Evolutionary conservation across 2,888 invertebrate species (phyloP).

Genomic region (Cantharis lateralis): DNA sequence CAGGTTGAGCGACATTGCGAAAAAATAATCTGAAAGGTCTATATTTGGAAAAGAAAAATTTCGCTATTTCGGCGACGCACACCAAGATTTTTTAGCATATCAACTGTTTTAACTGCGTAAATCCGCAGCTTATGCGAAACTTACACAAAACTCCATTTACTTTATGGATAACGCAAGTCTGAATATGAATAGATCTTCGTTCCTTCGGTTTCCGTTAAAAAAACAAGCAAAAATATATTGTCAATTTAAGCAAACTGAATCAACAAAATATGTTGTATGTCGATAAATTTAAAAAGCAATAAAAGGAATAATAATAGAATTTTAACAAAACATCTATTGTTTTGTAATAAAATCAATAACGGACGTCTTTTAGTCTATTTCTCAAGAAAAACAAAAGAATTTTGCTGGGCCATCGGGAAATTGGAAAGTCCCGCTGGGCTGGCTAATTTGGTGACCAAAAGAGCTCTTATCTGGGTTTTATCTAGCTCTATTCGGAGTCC

Average conservation of each 20-base stretch:
- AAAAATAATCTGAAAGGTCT: not conserved
- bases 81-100: not conserved
- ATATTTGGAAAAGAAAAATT: not conserved
- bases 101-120: not conserved
- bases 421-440: no score
- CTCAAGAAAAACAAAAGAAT: no score
- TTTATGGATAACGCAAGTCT: not conserved
- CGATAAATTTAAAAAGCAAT: not conserved
- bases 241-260: not conserved
- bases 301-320: no score
- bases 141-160: not conserved
- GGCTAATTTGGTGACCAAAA: no score
- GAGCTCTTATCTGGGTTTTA: no score
- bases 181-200: not conserved
- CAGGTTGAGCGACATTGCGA: no score
- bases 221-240: not conserved
- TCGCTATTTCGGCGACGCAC: not conserved
- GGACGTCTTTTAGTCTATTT: no score
- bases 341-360: not conserved
- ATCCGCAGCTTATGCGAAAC: not conserved
- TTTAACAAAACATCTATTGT: not conserved
- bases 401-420: no score
- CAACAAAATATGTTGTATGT: not conserved
- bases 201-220: not conserved
- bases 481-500: no score